Evolutionary conservation across 2,113 vertebrate genomes (phyloP).

Genomic region (Colius striatus): DNA sequence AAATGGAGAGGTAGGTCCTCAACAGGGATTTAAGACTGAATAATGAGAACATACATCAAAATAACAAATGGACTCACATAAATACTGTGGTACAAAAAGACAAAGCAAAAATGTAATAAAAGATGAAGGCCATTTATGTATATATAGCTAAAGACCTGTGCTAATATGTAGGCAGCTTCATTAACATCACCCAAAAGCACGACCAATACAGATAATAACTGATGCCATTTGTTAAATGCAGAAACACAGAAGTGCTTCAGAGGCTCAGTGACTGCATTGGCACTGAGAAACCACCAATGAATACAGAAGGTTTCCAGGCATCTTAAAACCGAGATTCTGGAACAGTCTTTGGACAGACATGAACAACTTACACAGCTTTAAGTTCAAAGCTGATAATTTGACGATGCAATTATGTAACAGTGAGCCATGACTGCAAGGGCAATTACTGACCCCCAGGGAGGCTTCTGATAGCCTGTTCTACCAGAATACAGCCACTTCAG

Average conservation of each 20-base stretch:
- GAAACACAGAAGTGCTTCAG: not conserved
- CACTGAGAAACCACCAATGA: not conserved
- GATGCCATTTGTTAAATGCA: constrained; percentile 10
- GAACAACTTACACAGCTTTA: not conserved
- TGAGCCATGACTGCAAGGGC: not conserved
- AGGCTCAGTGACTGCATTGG: not conserved
- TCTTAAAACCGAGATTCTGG: not conserved
- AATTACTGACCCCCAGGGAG: not conserved
- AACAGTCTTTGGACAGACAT: not conserved
- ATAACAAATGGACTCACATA: not conserved
- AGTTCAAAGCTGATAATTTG: not conserved
- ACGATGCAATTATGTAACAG: not conserved
- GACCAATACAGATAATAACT: not conserved
- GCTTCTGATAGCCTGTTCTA: not conserved
- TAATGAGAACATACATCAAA: constrained; percentile 24
- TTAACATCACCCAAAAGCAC: constrained; percentile 5
- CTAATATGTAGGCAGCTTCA: not conserved
- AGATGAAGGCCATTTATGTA: not conserved
- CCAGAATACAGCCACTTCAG: not conserved
- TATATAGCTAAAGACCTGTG: not conserved
- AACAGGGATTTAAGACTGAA: constrained; percentile 4
- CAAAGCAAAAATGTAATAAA: constrained; percentile 26
- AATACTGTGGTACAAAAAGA: constrained; percentile 4
- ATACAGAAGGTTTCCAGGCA: not conserved
- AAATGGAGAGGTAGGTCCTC: not conserved